Conservation (phyloP, 1,140 invertebrate species). For the Drusus annulatus region DNA sequence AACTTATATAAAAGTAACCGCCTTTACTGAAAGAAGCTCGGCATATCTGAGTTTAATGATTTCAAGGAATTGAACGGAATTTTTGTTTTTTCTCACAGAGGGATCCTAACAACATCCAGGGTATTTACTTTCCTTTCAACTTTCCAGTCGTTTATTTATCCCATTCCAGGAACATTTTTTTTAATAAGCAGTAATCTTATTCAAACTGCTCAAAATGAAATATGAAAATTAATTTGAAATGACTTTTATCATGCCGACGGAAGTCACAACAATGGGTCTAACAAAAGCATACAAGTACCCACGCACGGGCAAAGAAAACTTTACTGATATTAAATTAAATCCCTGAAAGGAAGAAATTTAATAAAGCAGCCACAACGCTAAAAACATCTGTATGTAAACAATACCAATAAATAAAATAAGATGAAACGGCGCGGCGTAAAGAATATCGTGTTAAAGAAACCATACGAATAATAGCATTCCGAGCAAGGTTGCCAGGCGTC, state of each 20-base stretch:
- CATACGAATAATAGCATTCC: neutral
- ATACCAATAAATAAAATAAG: constrained; percentile 38
- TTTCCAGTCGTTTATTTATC: neutral
- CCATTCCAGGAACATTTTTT: neutral
- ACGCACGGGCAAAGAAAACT: constrained; percentile 4
- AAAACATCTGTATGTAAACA: constrained; percentile 39
- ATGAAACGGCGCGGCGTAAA: neutral
- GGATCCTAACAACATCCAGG: neutral
- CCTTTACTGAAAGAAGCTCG: too few relatives aligned
- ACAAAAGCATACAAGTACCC: constrained; percentile 8
- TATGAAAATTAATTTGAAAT: constrained; percentile 31
- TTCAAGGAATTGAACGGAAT: too few relatives aligned
- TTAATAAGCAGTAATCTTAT: constrained; percentile 19
- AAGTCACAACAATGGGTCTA: neutral
- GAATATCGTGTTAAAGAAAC: neutral
- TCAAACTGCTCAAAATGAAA: constrained; percentile 25
- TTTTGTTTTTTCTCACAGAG: too few relatives aligned
- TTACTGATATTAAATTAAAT: constrained; percentile 36
- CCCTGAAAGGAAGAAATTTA: constrained; percentile 26
- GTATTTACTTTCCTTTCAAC: constrained; percentile 4
- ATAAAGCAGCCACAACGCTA: constrained; percentile 24
- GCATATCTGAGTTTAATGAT: too few relatives aligned
- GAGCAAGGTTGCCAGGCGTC: neutral
- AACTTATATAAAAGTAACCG: too few relatives aligned
- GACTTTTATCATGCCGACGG: constrained; percentile 4